Evolutionary conservation across 1,140 invertebrate species (phyloP).

Genomic region (Euglossa dilemma): DNA sequence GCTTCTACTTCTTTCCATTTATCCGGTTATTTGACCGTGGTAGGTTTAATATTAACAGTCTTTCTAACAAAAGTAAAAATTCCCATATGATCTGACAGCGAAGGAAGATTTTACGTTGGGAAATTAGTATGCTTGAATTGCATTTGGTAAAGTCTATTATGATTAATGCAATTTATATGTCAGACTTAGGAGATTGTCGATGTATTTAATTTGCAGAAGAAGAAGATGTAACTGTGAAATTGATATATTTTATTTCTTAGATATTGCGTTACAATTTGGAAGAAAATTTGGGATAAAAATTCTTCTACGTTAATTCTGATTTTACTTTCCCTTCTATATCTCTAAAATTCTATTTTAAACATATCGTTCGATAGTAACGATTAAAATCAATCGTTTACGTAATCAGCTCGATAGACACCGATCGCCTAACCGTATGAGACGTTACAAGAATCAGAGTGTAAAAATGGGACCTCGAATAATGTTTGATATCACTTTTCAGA

Average conservation of each 20-base stretch:
- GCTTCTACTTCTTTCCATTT: too few species aligned
- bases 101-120: too few species aligned
- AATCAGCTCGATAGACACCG: not conserved
- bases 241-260: not conserved
- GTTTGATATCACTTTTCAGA: slow-evolving; percentile 74
- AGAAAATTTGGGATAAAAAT: not conserved
- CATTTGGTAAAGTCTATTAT: too few species aligned
- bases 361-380: not conserved
- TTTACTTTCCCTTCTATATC: not conserved
- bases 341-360: too few species aligned
- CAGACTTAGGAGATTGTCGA: too few species aligned
- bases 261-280: not conserved
- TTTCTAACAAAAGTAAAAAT: too few species aligned
- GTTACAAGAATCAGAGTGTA: not conserved
- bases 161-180: too few species aligned
- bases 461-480: not conserved
- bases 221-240: not conserved
- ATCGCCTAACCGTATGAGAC: not conserved
- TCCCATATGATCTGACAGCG: too few species aligned
- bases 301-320: too few species aligned
- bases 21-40: too few species aligned
- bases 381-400: not conserved
- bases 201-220: not conserved
- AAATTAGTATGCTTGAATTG: too few species aligned
- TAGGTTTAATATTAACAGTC: too few species aligned